phyloP scores from a whole-genome alignment of 2,888 invertebrate genomes.

The Harpalus rufipes region DNA sequence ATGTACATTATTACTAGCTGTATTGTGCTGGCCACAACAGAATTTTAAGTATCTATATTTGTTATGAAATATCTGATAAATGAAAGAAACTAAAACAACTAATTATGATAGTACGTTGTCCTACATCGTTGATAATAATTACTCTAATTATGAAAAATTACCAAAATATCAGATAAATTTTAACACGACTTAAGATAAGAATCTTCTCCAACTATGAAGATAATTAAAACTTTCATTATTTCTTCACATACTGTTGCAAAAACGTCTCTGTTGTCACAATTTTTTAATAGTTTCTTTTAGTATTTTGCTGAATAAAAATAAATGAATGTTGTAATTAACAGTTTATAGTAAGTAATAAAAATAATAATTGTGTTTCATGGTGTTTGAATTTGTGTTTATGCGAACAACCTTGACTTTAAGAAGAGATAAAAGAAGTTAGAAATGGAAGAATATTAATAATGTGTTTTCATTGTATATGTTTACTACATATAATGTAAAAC shows the following conservation, averaged over 20 bases:
- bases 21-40: too few relatives aligned
- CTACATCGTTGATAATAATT: neutral
- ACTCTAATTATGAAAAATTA: neutral
- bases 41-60: too few relatives aligned
- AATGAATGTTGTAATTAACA: neutral
- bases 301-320: neutral
- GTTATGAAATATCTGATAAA: neutral
- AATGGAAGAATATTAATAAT: neutral
- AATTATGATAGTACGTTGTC: neutral
- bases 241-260: neutral
- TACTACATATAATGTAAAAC: too few relatives aligned
- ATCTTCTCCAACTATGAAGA: neutral
- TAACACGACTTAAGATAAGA: neutral
- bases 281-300: neutral
- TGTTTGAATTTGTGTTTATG: slow-evolving; percentile 1
- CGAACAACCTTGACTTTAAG: neutral
- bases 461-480: too few relatives aligned
- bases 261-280: neutral
- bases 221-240: slow-evolving; percentile 1
- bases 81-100: neutral
- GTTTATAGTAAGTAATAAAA: slow-evolving; percentile 1
- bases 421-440: neutral
- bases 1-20: too few relatives aligned
- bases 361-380: neutral
- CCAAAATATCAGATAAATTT: neutral